Evolutionary conservation across 2,888 invertebrate species (phyloP), one percentile per base, ranked within the genome.

Genomic region (Ptychoptera albimana): DNA sequence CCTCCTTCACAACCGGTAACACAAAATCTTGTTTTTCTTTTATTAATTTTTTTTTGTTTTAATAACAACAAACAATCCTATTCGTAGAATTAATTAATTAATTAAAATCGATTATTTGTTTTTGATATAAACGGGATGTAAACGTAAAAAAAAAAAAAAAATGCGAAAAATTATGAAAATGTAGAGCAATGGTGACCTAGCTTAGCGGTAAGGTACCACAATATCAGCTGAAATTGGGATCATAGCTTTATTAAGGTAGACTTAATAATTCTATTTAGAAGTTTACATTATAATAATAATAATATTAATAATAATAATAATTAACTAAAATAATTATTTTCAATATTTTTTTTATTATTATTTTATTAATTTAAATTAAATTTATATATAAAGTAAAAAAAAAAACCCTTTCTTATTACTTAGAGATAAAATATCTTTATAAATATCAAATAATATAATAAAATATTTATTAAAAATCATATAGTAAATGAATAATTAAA

Each of bases 201-300:
- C 64, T 65, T 65, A 65, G 64, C 62, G 60, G 62, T 64, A 63
- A 61, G 65, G 65, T 64, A 63, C 65, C 64, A 65, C 60, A 64
- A 64, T 66, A 65, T 66, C 67, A 67, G 67, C 67, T 67, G 66
- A 67, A 62, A 64, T 72, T 66, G 73, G 75, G 74, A 69, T 71
- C 72, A 75, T 73, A 76, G 76, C 75, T 76, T 76, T 76, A 75
- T 75, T 64, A 74, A 71, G 54, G 55, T 50, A 50, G 48, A 48
- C 43, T 47, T 31, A 40, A 23, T 23, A 23, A 23, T 23, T 23
- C 23, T 23, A 23, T 23, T 23, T 23, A 23, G 23, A 23, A 23
- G 23, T 23, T 23, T 23, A 23, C 23, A 23, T 23, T 5, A 23
- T 23, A 23, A 23, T 23, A 23, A 5, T 5, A 23, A 23, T 23